These are phyloP conservation scores for Anomalospiza imberbis DNA, from an alignment of 2,797 vertebrate species.

Conservation along the genomic window DNA sequence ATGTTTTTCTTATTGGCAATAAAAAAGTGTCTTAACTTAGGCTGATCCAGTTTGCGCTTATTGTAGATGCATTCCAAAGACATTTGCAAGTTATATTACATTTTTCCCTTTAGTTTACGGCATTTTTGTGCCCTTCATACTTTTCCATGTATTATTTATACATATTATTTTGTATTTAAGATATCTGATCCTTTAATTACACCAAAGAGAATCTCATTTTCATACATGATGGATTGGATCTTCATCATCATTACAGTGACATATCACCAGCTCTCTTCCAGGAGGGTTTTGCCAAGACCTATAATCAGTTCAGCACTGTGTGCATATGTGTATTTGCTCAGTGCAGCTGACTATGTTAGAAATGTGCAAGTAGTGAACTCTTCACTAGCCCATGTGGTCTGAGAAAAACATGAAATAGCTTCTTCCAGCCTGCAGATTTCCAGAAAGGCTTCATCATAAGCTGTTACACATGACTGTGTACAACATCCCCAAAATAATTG, in stretches of 20 bases:
- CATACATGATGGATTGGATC: not conserved
- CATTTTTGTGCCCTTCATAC: conserved; percentile 52
- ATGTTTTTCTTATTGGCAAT: conserved; percentile 62
- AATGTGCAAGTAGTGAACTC: not conserved
- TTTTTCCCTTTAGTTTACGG: conserved; percentile 58
- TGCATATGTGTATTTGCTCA: not conserved
- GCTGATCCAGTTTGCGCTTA: conserved; percentile 59
- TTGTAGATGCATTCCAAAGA: conserved; percentile 64
- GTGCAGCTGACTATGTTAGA: not conserved
- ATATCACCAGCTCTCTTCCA: conserved; percentile 25
- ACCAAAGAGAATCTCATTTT: not conserved
- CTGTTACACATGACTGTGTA: not conserved
- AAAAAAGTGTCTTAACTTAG: conserved; percentile 40
- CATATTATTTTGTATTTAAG: conserved; percentile 38
- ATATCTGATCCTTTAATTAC: conserved; percentile 19
- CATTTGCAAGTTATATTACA: conserved; percentile 46
- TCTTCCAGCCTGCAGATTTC: not conserved
- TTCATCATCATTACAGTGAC: conserved; percentile 14
- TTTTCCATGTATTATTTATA: conserved; percentile 46
- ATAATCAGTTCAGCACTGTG: not conserved
- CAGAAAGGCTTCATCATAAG: not conserved
- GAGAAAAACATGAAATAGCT: not conserved
- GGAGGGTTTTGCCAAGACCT: not conserved
- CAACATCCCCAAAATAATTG: not conserved
- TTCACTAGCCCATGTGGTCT: not conserved